Evolutionary conservation across 2,888 invertebrate genomes (phyloP).

Genomic region (Tuberolachnus salignus): DNA sequence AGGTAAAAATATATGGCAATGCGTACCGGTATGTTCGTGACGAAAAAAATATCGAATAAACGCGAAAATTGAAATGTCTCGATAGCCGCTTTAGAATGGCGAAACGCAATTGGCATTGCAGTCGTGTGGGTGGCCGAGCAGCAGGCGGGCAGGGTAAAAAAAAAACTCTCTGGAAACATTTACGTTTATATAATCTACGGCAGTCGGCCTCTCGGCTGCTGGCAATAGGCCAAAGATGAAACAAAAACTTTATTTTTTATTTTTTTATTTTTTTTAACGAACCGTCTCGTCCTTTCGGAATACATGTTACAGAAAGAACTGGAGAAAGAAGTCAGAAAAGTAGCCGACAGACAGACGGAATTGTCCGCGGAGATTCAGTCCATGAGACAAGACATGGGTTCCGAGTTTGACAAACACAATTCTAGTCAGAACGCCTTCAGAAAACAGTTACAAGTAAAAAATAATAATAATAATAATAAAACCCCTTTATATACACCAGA

Average conservation of each 20-base stretch:
- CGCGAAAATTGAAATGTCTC: no score
- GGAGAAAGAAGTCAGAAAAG: slow-evolving; percentile 49
- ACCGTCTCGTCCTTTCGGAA: background rate
- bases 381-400: slow-evolving; percentile 35
- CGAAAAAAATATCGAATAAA: no score
- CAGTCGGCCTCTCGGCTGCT: background rate
- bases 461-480: background rate
- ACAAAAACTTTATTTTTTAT: slow-evolving; percentile 38
- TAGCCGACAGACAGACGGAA: slow-evolving; percentile 47
- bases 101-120: background rate
- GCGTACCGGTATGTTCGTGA: no score
- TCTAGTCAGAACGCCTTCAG: slow-evolving; percentile 26
- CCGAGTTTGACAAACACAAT: slow-evolving; percentile 39
- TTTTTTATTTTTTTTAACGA: no score
- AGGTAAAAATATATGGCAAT: no score
- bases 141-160: no score
- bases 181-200: background rate
- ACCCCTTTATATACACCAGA: background rate
- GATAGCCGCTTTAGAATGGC: background rate
- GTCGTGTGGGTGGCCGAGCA: background rate
- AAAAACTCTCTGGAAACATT: slow-evolving; percentile 22
- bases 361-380: slow-evolving; percentile 32
- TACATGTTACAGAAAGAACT: slow-evolving; percentile 48
- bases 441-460: slow-evolving; percentile 48
- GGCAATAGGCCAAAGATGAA: slow-evolving; percentile 49